Conservation (phyloP, 2,797 vertebrate species). For the Onychomys leucogaster region DNA sequence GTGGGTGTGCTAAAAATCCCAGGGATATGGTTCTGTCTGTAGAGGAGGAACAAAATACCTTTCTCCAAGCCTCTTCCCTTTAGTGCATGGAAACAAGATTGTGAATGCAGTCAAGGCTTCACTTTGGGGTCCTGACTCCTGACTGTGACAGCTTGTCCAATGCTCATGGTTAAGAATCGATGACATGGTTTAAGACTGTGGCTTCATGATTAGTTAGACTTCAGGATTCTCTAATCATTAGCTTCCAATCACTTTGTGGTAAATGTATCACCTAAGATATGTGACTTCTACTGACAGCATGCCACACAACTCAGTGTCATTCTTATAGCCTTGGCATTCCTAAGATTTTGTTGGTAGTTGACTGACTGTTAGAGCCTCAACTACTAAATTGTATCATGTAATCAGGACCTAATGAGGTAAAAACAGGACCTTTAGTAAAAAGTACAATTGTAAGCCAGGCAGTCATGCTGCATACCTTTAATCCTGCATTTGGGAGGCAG, state of each 20-base stretch:
- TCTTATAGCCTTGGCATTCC: background rate
- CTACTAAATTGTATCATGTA: background rate
- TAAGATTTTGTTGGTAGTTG: background rate
- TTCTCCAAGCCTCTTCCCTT: background rate
- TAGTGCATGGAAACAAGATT: background rate
- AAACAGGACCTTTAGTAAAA: background rate
- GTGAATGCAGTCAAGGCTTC: background rate
- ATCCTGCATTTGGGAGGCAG: background rate
- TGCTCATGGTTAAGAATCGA: background rate
- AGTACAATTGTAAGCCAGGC: background rate
- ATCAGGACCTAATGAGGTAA: background rate
- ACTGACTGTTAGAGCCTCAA: background rate
- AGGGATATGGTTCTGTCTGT: background rate
- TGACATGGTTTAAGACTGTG: background rate
- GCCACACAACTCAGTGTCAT: background rate
- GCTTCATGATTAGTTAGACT: background rate
- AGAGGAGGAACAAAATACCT: background rate
- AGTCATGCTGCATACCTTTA: background rate
- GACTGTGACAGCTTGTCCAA: background rate
- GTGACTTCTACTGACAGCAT: background rate
- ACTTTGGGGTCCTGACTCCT: background rate
- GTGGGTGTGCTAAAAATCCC: background rate
- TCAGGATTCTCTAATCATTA: background rate
- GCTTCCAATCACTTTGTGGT: background rate
- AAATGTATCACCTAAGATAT: background rate